Percentiles rank a stretch among this genome's conserved stretches.
phyloP scores from a whole-genome alignment of 1,140 invertebrate genomes.

The Solen grandis region DNA sequence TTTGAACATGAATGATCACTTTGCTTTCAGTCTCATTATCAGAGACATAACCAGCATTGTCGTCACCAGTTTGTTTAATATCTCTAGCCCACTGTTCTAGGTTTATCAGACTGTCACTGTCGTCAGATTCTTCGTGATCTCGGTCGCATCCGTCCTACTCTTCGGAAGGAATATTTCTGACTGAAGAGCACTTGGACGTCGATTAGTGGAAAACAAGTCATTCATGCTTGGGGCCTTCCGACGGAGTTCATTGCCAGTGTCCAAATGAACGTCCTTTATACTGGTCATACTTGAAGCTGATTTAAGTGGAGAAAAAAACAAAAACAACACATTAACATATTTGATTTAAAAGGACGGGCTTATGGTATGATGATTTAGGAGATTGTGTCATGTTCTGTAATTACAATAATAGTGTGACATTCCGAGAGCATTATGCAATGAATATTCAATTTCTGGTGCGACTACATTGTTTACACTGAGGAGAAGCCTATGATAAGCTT shows the following conservation, averaged over 20 bases:
- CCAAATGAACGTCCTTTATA: constrained; percentile 18
- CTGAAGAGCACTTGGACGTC: constrained; percentile 46
- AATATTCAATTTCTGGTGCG: no score
- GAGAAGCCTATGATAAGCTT: no score
- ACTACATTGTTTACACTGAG: no score
- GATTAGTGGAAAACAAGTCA: constrained; percentile 22
- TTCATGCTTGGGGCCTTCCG: neutral
- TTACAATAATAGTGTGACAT: no score
- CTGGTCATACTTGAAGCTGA: constrained; percentile 9
- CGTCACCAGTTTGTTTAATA: constrained; percentile 2
- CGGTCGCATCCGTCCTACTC: neutral
- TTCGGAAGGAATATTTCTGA: constrained; percentile 54
- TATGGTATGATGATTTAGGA: no score
- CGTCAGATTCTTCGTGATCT: neutral
- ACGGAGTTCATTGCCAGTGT: no score
- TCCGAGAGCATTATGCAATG: no score
- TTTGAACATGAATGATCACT: neutral
- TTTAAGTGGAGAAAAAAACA: no score
- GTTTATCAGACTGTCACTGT: constrained; percentile 38
- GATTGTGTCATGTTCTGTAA: no score
- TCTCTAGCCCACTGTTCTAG: constrained; percentile 43
- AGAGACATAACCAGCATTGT: constrained; percentile 7
- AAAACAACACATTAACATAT: no score
- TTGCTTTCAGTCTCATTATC: neutral
- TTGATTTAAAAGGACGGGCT: no score